Percentiles rank a stretch among this genome's conserved stretches.
Conservation (phyloP, 2,888 invertebrate genomes). For the Eulithis prunata region DNA sequence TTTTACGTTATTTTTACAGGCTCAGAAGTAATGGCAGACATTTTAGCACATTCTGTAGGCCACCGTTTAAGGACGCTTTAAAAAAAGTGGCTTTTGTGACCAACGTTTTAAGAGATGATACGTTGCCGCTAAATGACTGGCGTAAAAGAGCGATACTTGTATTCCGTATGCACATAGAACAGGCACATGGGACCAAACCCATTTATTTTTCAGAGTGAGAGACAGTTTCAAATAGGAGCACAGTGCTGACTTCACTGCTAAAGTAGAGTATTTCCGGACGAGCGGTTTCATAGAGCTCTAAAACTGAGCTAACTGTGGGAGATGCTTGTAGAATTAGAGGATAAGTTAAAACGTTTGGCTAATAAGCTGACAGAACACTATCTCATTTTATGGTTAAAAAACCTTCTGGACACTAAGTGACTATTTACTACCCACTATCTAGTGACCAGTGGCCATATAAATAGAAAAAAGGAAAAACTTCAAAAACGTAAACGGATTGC, state of each 20-base stretch:
- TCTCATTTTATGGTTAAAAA: slow-evolving; percentile 32
- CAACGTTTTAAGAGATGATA: slow-evolving; percentile 20
- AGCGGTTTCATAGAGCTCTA: no score
- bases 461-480: no score
- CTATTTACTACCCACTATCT: no score
- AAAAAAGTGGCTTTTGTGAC: slow-evolving; percentile 27
- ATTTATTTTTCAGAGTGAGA: no score
- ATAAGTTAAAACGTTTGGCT: slow-evolving; percentile 27
- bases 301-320: no score
- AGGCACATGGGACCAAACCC: no score
- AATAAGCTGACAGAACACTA: slow-evolving; percentile 32
- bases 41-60: slow-evolving; percentile 18
- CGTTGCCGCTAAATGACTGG: background rate
- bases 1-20: slow-evolving; percentile 10
- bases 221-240: no score
- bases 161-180: no score
- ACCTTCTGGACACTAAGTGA: background rate
- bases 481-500: no score
- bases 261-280: no score
- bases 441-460: no score
- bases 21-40: slow-evolving; percentile 12
- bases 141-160: background rate
- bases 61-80: slow-evolving; percentile 20
- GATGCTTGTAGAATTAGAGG: background rate
- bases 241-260: no score